Conservation (phyloP, 2,888 invertebrate genomes). For the Hemistola chrysoprasaria region DNA sequence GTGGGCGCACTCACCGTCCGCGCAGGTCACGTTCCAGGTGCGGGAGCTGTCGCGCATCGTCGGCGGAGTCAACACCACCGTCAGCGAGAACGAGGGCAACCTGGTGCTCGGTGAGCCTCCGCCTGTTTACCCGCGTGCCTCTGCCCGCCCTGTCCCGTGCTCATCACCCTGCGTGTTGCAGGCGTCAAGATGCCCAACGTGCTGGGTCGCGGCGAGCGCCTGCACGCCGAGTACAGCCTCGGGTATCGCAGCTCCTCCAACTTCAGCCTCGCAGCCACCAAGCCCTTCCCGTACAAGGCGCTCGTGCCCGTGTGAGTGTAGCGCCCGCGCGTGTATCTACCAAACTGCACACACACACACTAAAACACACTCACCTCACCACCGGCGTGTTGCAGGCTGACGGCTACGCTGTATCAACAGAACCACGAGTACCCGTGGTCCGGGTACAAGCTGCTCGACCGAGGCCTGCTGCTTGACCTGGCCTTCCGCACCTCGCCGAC, state of each 20-base stretch:
- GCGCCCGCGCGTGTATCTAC: slow-evolving; percentile 6
- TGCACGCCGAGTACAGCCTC: slow-evolving; percentile 92
- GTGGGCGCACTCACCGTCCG: slow-evolving; percentile 8
- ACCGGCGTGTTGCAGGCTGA: slow-evolving; percentile 76
- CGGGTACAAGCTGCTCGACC: slow-evolving; percentile 90
- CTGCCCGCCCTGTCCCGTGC: neutral
- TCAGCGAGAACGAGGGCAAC: slow-evolving; percentile 96
- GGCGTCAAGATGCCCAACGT: slow-evolving; percentile 91
- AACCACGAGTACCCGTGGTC: slow-evolving; percentile 90
- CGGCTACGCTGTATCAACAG: slow-evolving; percentile 88
- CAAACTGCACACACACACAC: neutral
- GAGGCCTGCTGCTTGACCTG: slow-evolving; percentile 90
- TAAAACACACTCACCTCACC: neutral
- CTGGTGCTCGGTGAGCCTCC: slow-evolving; percentile 83
- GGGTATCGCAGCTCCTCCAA: slow-evolving; percentile 92
- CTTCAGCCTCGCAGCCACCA: slow-evolving; percentile 89
- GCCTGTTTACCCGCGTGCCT: no score
- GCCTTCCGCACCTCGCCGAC: slow-evolving; percentile 85
- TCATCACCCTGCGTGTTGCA: slow-evolving; percentile 22
- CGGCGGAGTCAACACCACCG: slow-evolving; percentile 92
- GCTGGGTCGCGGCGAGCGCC: slow-evolving; percentile 92
- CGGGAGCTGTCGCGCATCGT: slow-evolving; percentile 90
- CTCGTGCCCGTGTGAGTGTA: slow-evolving; percentile 85
- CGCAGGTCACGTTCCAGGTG: slow-evolving; percentile 92
- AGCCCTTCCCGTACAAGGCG: slow-evolving; percentile 89